A percentile compares a stretch with the other conserved stretches of the same genome.
Evolutionary conservation across 2,113 vertebrate genomes (phyloP).

Genomic region (Pantherophis guttatus): DNA sequence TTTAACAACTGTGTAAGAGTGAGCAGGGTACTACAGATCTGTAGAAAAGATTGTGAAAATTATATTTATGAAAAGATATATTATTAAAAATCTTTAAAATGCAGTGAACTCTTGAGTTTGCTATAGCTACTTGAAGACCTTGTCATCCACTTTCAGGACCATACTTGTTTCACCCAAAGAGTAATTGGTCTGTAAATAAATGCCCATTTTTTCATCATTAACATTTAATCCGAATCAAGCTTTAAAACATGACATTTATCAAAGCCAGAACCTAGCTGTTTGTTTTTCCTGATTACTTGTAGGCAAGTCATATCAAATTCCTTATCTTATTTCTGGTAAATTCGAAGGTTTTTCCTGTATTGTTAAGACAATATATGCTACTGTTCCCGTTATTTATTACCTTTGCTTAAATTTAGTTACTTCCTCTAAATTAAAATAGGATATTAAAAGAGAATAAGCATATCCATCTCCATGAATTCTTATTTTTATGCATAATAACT

Average conservation of each 20-base stretch:
- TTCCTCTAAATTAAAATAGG: slow-evolving; percentile 47
- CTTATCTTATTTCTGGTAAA: slow-evolving; percentile 73
- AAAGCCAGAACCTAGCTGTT: slow-evolving; percentile 67
- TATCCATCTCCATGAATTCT: slow-evolving; percentile 35
- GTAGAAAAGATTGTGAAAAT: neutral
- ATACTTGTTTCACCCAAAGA: neutral
- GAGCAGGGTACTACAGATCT: neutral
- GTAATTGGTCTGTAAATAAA: neutral
- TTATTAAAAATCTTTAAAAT: neutral
- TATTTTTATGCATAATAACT: slow-evolving; percentile 28
- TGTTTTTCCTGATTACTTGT: slow-evolving; percentile 73
- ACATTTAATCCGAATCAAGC: slow-evolving; percentile 65
- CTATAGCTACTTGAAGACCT: neutral
- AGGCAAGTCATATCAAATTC: slow-evolving; percentile 72
- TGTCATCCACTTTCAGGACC: neutral
- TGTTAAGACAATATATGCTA: slow-evolving; percentile 62
- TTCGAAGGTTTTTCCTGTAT: slow-evolving; percentile 68
- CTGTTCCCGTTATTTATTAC: slow-evolving; percentile 33
- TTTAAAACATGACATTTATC: slow-evolving; percentile 68
- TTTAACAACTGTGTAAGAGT: neutral
- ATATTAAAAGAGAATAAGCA: slow-evolving; percentile 46
- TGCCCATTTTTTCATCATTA: slow-evolving; percentile 33
- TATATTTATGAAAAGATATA: neutral
- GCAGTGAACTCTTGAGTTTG: neutral
- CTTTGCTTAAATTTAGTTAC: slow-evolving; percentile 48